These are phyloP conservation scores for Drosophila virilis DNA, from an alignment of 1,140 invertebrate species.

Conservation along the genomic window DNA sequence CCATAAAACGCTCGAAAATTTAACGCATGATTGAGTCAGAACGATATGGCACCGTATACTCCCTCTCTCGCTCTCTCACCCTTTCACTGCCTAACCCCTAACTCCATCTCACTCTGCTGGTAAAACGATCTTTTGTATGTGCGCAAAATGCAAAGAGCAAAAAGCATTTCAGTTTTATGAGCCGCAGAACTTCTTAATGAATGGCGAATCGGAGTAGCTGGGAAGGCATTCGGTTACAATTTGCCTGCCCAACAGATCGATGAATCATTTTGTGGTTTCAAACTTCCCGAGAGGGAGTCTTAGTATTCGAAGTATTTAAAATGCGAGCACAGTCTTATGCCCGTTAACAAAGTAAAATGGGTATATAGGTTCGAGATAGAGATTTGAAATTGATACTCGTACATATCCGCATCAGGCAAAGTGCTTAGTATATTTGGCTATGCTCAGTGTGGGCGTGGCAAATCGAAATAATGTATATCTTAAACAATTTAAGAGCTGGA, in stretches of 20 bases:
- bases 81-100: too few relatives aligned
- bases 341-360: too few relatives aligned
- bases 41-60: conserved; percentile 20
- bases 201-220: conserved; percentile 23
- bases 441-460: too few relatives aligned
- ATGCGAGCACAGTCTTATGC: too few relatives aligned
- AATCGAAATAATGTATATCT: too few relatives aligned
- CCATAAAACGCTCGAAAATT: conserved; percentile 31
- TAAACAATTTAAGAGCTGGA: too few relatives aligned
- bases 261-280: conserved; percentile 40
- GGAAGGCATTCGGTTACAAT: conserved; percentile 36
- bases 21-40: conserved; percentile 62
- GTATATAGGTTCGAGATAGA: too few relatives aligned
- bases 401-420: too few relatives aligned
- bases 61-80: neutral
- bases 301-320: neutral
- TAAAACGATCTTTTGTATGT: conserved; percentile 62
- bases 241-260: conserved; percentile 43
- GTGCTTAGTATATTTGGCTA: too few relatives aligned
- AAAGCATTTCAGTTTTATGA: conserved; percentile 41
- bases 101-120: conserved; percentile 12
- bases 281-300: neutral
- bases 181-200: conserved; percentile 32
- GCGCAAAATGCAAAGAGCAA: conserved; percentile 55
- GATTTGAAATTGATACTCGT: too few relatives aligned